A percentile compares a stretch with the other conserved stretches of the same genome.
phyloP scores from a whole-genome alignment of 2,113 vertebrate species.

The Datnioides undecimradiatus region DNA sequence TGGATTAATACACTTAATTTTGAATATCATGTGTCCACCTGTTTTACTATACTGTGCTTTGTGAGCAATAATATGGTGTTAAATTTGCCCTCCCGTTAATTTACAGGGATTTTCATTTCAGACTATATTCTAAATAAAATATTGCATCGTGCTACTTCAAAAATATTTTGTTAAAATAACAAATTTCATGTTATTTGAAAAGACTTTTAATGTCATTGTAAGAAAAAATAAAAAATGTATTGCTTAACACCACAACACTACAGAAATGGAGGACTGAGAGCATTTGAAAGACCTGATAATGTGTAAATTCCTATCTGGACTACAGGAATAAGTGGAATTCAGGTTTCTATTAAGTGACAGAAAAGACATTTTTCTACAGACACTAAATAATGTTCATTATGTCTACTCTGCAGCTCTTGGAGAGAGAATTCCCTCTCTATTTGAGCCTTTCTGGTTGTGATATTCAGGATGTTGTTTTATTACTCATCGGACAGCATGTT shows the following conservation, averaged over 20 bases:
- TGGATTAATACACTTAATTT: neutral
- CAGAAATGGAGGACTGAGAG: neutral
- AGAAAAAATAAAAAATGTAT: neutral
- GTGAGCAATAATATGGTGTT: neutral
- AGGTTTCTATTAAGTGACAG: neutral
- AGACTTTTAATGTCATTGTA: neutral
- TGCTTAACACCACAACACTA: neutral
- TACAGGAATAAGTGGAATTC: neutral
- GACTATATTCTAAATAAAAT: neutral
- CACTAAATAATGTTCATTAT: neutral
- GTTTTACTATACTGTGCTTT: too few species aligned
- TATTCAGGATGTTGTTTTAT: conserved; percentile 27
- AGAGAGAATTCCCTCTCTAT: neutral
- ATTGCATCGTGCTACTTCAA: neutral
- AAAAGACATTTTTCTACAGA: neutral
- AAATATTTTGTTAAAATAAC: neutral
- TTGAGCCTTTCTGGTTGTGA: conserved; percentile 12
- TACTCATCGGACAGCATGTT: conserved; percentile 8
- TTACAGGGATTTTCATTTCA: neutral
- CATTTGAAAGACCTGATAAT: neutral
- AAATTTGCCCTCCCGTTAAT: neutral
- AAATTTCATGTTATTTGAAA: neutral
- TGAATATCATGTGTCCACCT: neutral
- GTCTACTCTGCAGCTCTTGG: neutral
- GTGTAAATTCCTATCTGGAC: neutral